Percentiles rank a stretch among this genome's conserved stretches.
Conservation (phyloP, 2,113 vertebrate genomes). For the Suncus etruscus region DNA sequence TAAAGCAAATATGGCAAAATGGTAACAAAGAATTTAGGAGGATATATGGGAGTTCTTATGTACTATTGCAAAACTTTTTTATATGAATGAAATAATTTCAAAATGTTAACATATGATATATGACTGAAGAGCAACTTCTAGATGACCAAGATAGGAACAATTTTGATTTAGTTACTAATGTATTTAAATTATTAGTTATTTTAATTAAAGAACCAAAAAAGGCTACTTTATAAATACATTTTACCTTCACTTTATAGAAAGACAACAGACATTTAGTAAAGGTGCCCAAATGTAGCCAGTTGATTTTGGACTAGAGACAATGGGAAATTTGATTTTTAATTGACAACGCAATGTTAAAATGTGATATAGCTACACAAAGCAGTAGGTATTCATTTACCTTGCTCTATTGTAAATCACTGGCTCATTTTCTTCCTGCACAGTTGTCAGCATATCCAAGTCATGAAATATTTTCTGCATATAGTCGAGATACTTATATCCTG, state of each 20-base stretch:
- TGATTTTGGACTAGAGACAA: constrained; percentile 53
- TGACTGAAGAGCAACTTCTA: constrained; percentile 42
- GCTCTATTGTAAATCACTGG: constrained; percentile 97
- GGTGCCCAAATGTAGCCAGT: constrained; percentile 1
- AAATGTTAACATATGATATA: constrained; percentile 42
- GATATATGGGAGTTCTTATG: no score
- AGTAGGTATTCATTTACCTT: constrained; percentile 88
- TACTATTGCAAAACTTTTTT: constrained; percentile 3
- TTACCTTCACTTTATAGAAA: constrained; percentile 32
- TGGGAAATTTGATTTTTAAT: not conserved
- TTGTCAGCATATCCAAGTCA: constrained; percentile 95
- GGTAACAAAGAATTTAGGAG: no score
- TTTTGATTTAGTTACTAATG: constrained; percentile 38
- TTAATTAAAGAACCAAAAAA: constrained; percentile 32
- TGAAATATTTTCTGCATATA: constrained; percentile 95
- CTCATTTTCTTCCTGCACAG: constrained; percentile 95
- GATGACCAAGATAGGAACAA: not conserved
- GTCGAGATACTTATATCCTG: constrained; percentile 93
- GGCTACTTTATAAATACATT: constrained; percentile 28
- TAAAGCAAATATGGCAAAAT: no score
- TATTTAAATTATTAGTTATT: constrained; percentile 34
- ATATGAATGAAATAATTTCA: constrained; percentile 14
- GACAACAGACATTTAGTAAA: constrained; percentile 39
- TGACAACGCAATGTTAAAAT: constrained; percentile 12
- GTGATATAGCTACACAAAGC: not conserved